Evolutionary conservation across 92 coral and sea anemone genomes (phyloP), one percentile per base, ranked within the genome.

Genomic region (Actinostola sp.): DNA sequence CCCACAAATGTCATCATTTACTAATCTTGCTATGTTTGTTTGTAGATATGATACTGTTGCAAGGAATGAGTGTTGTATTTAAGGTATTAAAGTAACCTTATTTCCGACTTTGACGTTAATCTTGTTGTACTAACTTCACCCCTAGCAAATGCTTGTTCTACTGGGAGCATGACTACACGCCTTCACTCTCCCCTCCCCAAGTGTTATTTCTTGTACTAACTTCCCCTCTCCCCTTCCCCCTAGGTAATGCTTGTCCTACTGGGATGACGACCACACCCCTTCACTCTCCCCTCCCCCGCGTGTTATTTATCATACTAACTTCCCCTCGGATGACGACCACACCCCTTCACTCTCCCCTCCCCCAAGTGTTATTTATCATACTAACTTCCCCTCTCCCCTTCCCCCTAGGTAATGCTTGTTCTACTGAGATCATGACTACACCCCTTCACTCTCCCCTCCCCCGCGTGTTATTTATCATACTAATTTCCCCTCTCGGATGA

Each of bases 21-120:
- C n/a, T 17, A 13, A 59, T 31, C 11, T 16, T 32, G 35, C 35
- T n/a, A 0, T 49, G 28, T 66, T 77, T 10, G 21, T 79, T 78
- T 58, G 15, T 67, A 94, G 98, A 94, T 71, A 79, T 94, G 89
- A 86, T 94, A 64, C 89, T 89, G 33, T 62, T 94, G 13, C 92
- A 86, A 72, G 98, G 98, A 33, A 78, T 94, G 84, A 84, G 81
- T 13, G 91, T 84, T 13, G 79, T 90, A 23, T 94, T 94, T 65
- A 94, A 94, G 97, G 98, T 93, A 29, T 38, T 34, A 34, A 63
- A 2, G 28, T 57, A 36, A 36, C 35, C 10, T 57, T 25, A n/a
- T 33, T 33, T 28, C 8, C 44, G 23, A 28, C 28, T 33, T 14
- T 11, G 4, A 10, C 11, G 43, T 30, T 34, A 0, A 2, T 36